Conservation (phyloP, 2,888 invertebrate genomes). For the Dexiosoma caninum region DNA sequence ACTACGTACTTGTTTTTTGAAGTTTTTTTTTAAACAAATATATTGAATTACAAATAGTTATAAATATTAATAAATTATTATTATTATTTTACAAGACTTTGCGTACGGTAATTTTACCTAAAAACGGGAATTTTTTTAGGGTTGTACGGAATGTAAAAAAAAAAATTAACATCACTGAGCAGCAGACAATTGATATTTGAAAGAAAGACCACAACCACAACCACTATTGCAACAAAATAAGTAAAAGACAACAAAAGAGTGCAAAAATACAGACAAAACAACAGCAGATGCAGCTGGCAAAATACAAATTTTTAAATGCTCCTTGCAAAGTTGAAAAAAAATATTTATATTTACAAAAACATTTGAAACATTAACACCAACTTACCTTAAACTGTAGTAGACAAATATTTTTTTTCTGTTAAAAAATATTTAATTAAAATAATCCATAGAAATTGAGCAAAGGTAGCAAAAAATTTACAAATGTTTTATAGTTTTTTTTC, state of each 20-base stretch:
- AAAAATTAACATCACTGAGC: no score
- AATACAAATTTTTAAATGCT: background rate
- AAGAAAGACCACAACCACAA: conserved; percentile 2
- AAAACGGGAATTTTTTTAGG: no score
- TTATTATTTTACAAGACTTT: no score
- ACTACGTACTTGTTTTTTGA: no score
- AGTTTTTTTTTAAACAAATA: no score
- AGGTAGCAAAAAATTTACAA: background rate
- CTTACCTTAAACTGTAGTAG: conserved; percentile 30
- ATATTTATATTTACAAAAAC: background rate
- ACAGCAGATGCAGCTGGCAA: background rate
- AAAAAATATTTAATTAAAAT: conserved; percentile 4
- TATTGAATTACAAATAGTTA: no score
- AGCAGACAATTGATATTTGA: conserved; percentile 13
- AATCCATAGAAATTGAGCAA: conserved; percentile 11
- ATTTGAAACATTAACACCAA: background rate
- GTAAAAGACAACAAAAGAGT: conserved; percentile 4
- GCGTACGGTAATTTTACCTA: no score
- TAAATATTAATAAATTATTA: no score
- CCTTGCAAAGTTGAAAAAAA: background rate
- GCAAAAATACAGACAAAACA: conserved; percentile 8
- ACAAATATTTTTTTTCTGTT: background rate
- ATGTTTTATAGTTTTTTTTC: background rate
- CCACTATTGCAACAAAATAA: background rate
- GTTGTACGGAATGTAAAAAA: no score